A percentile compares a stretch with the other conserved stretches of the same genome.
Evolutionary conservation across 2,113 vertebrate genomes (phyloP).

Genomic region (Pogona vitticeps): DNA sequence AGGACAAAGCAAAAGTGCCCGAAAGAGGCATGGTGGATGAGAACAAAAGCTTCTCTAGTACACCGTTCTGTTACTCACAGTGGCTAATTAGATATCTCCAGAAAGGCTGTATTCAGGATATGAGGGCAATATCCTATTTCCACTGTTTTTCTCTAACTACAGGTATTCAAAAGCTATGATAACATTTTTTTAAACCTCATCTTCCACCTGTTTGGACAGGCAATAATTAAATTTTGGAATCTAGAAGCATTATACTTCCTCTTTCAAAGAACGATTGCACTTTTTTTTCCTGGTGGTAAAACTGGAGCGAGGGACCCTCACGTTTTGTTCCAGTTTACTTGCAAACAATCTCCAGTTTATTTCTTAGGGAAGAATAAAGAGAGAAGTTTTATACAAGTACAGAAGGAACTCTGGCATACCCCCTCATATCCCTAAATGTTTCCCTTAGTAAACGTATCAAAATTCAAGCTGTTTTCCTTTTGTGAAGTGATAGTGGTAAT

Average conservation of each 20-base stretch:
- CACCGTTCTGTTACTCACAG: neutral
- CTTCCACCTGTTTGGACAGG: too few species aligned
- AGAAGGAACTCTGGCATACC: neutral
- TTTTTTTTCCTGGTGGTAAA: neutral
- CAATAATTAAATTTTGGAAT: neutral
- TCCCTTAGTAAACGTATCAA: neutral
- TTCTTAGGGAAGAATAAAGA: too few species aligned
- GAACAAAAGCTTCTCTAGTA: neutral
- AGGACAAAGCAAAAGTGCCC: neutral
- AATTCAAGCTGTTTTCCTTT: neutral
- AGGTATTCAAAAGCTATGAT: neutral
- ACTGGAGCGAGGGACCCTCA: neutral
- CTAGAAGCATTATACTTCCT: neutral
- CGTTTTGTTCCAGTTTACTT: neutral
- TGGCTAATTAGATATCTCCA: neutral
- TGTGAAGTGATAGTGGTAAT: neutral
- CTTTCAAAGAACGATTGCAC: neutral
- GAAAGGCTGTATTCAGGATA: neutral
- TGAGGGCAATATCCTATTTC: neutral
- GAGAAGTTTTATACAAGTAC: neutral
- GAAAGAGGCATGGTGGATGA: neutral
- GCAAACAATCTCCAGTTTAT: too few species aligned
- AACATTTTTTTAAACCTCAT: neutral
- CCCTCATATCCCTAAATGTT: neutral
- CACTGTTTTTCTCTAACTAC: neutral